Base-by-base conservation (phyloP, 2,888 invertebrate genomes). In the Idaea straminata region DNA sequence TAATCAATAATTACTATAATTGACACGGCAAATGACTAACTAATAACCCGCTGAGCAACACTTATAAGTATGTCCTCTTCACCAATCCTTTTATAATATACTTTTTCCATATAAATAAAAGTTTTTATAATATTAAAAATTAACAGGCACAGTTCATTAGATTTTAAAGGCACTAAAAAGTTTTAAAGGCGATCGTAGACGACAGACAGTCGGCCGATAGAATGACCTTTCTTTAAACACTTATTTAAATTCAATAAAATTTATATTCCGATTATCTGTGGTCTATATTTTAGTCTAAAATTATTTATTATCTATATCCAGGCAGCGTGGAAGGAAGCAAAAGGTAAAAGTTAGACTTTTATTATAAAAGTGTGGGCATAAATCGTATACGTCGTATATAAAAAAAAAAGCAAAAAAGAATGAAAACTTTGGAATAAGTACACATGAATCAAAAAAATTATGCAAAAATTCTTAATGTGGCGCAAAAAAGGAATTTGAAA, bases 291-390 rank as follows among this genome's bases (percentile, higher is more conserved):
- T 35, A 34, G 35, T n/a, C n/a, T 35, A 35, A 13, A 35, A 61
- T 34, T 61, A 34, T 63, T 66, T 58, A 66, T 66, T 47, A 13
- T 47, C 47, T 47, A 47, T 7, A 47, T 47, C 47, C 47, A 47
- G 47, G 47, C 47, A 47, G 47, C 47, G 47, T 47, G 47, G 47
- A 88, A 69, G 71, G 77, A 85, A 81, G 84, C 80, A 77, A 70
- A 74, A 74, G 36, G 36, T 69, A 71, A 69, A 69, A 62, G 71
- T 75, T 69, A 75, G 68, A 64, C 57, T 62, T 35, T 47, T 57
- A 62, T 62, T 38, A 62, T 62, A 59, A 61, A 15, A 57, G 57
- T 25, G 15, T 7, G 38, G 38, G 65, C 25, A 66, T 5, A 47
- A 7, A 60, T 62, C 67, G 36, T 57, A 59, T 64, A 64, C 66